These are phyloP conservation scores for Acrobasis suavella DNA, from an alignment of 2,888 invertebrate species.

Conservation along the genomic window DNA sequence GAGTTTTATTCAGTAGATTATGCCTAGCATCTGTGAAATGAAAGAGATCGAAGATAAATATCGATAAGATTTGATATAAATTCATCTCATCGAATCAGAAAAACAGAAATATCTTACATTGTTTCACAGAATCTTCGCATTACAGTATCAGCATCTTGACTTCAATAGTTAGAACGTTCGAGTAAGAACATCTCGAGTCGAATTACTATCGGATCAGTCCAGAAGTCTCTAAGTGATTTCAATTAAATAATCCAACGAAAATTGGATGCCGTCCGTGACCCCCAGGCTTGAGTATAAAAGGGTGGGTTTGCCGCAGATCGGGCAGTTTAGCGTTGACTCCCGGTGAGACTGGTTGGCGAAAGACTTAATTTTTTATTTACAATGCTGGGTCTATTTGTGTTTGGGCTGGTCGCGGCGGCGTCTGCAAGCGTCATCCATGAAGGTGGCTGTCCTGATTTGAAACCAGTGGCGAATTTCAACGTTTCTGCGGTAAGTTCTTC, in stretches of 20 bases:
- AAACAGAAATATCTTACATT: no score
- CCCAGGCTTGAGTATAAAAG: conserved; percentile 54
- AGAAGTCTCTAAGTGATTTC: conserved; percentile 39
- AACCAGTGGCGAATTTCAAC: conserved; percentile 60
- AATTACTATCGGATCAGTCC: conserved; percentile 24
- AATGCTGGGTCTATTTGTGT: conserved; percentile 54
- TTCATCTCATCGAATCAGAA: no score
- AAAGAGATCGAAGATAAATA: no score
- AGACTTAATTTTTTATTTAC: conserved; percentile 44
- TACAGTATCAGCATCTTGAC: no score
- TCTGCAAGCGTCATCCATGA: conserved; percentile 55
- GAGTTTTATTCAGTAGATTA: no score
- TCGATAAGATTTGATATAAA: no score
- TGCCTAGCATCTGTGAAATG: no score
- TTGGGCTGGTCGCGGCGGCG: conserved; percentile 53
- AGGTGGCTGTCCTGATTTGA: conserved; percentile 57
- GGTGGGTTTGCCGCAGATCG: conserved; percentile 32
- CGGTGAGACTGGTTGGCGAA: conserved; percentile 41
- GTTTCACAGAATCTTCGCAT: no score
- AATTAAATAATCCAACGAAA: conserved; percentile 58
- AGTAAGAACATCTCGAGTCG: background rate
- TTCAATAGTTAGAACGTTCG: conserved; percentile 1
- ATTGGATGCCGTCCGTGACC: conserved; percentile 61
- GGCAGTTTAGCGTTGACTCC: conserved; percentile 49
- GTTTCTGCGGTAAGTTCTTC: conserved; percentile 37